Evolutionary conservation across 2,797 vertebrate genomes (phyloP), one percentile per base, ranked within the genome.

Genomic region (Enteromius fasciolatus): DNA sequence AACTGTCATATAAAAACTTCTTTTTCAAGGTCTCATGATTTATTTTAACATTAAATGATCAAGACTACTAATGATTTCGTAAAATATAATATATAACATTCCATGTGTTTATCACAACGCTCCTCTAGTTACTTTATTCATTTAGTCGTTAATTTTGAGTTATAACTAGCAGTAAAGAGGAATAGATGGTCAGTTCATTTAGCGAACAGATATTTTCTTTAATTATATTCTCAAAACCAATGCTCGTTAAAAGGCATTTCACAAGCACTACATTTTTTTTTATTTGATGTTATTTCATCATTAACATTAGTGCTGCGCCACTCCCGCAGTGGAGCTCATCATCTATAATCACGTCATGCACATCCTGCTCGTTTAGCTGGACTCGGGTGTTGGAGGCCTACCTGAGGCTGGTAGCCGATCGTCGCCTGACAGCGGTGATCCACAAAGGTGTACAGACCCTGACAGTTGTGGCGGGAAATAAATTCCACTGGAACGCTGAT

Each of bases 381-480:
- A 72, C 31, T 41, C 15, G 25, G 23, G 41, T 0, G 33, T 50
- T 9, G n/a, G 17, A 76, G 1, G 1, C 89, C 90, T 85, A 99
- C 98, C 96, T 98, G 96, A 0, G 98, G 97, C 88, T 99, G 97
- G 92, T 97, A 98, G 84, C 97, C 96, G 0, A 98, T 93, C 0
- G 97, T 97, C 1, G 96, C 95, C 85, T 97, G 85, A 12, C 97
- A 98, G 28, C 98, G 96, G 85, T 99, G 97, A 89, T 99, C 98
- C 28, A 99, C 96, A 41, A 99, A 99, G 59, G 97, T 99, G 91
- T 98, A 99, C 20, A 95, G 87, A 0, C 98, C 96, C 1, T 97
- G 96, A 7, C 95, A 95, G 91, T 96, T 98, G 91, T 99, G 98
- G 1, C 98, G 92, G 50, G 98, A 99, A 89, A 99, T 98, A 92